Base-by-base conservation (phyloP, 2,888 invertebrate species). In the Amblyjoppa proteus region DNA sequence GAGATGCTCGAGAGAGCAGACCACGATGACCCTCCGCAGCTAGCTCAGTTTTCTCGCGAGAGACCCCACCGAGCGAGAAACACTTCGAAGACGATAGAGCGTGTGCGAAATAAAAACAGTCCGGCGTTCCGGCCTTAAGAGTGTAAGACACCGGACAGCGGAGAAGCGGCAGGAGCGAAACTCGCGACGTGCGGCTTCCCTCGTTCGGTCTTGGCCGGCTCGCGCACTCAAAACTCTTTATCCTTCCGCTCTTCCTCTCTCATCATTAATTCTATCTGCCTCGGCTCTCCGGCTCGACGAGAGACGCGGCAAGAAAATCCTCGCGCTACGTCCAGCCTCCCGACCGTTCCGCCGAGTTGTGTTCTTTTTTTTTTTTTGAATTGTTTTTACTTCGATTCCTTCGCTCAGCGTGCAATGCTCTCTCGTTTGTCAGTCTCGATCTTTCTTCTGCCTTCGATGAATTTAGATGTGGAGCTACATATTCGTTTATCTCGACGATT, bases 41-140 rank as follows among this genome's bases (percentile, higher is more conserved):
- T 16, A 34, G 31, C 64, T 34, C 64, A 16, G 64, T 31, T 7
- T n/a, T 16, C 34, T n/a, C 53, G 53, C 28, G 20, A 11, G 56
- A 25, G 25, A 56, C 7, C 20, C 13, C 25, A 53, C 28, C 38
- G 53, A 70, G 76, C n/a, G 56, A 76, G 53, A 81, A 81, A 66
- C 81, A 69, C 81, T 78, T 78, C 66, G 56, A 66, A 79, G 70
- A 66, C 70, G 66, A 68, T 56, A 5, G 74, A 78, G 76, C 80
- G 56, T 45, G 31, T 51, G 73, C 75, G 71, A n/a, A 83, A 81
- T 68, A 75, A 81, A 84, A 64, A 81, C 76, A 61, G 34, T 64
- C 64, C 31, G 31, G 31, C 31, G 31, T 66, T 77, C 84, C 66
- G 41, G 61, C 70, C 20, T 20, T 51, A n/a, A 31, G 45, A 61